Evolutionary conservation across 2,113 vertebrate species (phyloP).

Genomic region (Albula glossodonta): DNA sequence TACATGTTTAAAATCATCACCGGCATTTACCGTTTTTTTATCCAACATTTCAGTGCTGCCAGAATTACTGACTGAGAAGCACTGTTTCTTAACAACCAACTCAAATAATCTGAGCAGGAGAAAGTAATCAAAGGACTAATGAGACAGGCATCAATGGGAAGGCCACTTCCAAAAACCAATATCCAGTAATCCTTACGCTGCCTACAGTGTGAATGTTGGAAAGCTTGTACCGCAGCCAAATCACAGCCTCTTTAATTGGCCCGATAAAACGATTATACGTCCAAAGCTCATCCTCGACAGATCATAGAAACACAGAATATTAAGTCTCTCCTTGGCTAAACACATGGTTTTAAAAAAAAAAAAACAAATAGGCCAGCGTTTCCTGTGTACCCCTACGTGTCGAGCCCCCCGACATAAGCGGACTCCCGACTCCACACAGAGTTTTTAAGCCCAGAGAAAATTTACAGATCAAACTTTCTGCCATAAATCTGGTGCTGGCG

Average conservation of each 20-base stretch:
- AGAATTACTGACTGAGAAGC: neutral
- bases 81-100: neutral
- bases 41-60: neutral
- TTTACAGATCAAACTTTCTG: constrained; percentile 60
- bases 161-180: constrained; percentile 33
- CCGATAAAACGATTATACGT: constrained; percentile 61
- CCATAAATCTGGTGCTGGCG: constrained; percentile 62
- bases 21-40: neutral
- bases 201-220: constrained; percentile 50
- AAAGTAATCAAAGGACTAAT: neutral
- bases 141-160: neutral
- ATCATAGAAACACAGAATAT: neutral
- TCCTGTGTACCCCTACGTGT: constrained; percentile 48
- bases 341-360: neutral
- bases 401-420: constrained; percentile 49
- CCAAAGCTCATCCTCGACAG: constrained; percentile 40
- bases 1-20: neutral
- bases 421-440: constrained; percentile 54
- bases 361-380: constrained; percentile 57
- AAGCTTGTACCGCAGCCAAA: constrained; percentile 40
- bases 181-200: constrained; percentile 45
- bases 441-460: constrained; percentile 60
- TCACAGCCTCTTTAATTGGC: constrained; percentile 58
- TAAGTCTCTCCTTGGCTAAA: neutral
- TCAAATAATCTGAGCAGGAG: neutral